Conservation (phyloP, 2,113 vertebrate species). For the Ptilonorhynchus violaceus region DNA sequence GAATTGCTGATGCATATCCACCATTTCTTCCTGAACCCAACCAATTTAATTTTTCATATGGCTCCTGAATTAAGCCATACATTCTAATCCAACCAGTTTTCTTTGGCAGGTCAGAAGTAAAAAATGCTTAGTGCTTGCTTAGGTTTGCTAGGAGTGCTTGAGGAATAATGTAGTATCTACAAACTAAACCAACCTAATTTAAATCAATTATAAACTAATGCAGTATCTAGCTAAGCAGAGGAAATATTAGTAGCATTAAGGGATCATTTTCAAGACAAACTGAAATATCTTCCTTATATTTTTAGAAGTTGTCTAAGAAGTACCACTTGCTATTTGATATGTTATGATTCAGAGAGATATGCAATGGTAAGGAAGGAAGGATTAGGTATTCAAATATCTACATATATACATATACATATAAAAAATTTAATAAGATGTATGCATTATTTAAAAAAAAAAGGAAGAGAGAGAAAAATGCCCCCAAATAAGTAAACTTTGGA, state of each 20-base stretch:
- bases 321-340: neutral
- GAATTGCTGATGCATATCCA: neutral
- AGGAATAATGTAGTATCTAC: neutral
- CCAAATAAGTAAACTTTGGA: neutral
- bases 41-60: neutral
- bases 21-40: neutral
- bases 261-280: neutral
- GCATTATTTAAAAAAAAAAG: neutral
- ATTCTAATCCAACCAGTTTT: neutral
- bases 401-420: no score
- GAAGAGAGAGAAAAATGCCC: neutral
- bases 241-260: neutral
- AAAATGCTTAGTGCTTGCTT: neutral
- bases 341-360: neutral
- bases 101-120: neutral
- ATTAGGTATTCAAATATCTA: neutral
- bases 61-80: neutral
- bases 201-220: neutral
- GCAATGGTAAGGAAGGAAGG: neutral
- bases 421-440: neutral
- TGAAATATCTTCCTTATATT: neutral
- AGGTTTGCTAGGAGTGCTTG: neutral
- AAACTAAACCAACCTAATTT: neutral
- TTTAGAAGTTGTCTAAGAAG: neutral
- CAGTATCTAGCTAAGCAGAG: neutral